Base-by-base conservation (phyloP, 2,797 vertebrate species). In the Arrhamphus sclerolepis region DNA sequence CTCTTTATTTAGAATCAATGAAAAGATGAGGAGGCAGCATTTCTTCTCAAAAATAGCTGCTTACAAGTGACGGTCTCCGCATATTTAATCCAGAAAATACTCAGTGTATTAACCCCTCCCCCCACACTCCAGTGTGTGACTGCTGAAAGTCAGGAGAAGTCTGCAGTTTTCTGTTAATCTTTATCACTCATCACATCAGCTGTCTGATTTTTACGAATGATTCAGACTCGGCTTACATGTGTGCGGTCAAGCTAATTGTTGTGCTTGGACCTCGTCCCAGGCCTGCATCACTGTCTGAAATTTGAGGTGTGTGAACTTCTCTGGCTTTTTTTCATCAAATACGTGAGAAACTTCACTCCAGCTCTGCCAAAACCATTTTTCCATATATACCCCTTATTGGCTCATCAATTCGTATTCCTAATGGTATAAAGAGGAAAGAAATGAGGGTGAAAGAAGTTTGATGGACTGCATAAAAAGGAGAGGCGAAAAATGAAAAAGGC, bases 231-330 rank as follows among this genome's bases (percentile, higher is more conserved):
- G 29, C 18, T 20, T 51, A 44, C 22, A 52, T 56, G 49, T 61
- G 41, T 44, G 46, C 28, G 7, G 56, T 50, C 51, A 46, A 38
- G 40, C 39, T 31, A 44, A 22, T 40, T 64, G 69, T 64, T 85
- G 66, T 70, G 60, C 73, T 86, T 82, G 81, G 82, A 68, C 50
- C 47, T 8, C 22, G n/a, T 72, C 81, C 82, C 78, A 81, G 77
- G 72, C 53, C 24, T 76, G 52, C 53, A 59, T 57, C 64, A 1
- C 50, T 20, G 56, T 41, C 17, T 81, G 62, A 81, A 80, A 77
- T 74, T 60, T 53, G 78, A 80, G 69, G 56, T 72, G 59, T 46
- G 46, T 3, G 46, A 55, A 24, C 72, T 70, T 53, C 67, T 67
- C 70, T 40, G 46, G 8, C 24, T 20, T 17, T 64, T 47, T 21